Conservation (phyloP, 2,113 vertebrate genomes). For the Sorex araneus region DNA sequence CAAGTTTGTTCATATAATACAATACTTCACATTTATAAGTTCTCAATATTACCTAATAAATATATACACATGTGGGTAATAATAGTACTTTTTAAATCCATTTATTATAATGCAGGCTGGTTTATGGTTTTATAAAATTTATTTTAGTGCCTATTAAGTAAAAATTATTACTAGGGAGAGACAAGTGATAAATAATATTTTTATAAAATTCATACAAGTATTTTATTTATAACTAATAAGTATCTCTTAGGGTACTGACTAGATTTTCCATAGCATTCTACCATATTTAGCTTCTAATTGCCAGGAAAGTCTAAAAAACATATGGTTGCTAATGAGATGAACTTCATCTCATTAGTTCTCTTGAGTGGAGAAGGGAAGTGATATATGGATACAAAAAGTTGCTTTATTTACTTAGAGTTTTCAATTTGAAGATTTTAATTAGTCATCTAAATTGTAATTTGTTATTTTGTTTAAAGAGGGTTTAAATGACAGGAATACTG, state of each 20-base stretch:
- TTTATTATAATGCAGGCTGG: background rate
- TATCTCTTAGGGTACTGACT: conserved; percentile 85
- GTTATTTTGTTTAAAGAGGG: conserved; percentile 38
- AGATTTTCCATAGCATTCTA: conserved; percentile 84
- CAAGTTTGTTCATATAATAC: background rate
- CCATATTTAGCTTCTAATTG: conserved; percentile 87
- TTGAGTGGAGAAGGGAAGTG: conserved; percentile 70
- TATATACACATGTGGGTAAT: background rate
- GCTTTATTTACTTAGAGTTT: conserved; percentile 66
- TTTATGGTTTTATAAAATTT: background rate
- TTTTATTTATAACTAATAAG: conserved; percentile 84
- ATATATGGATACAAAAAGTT: conserved; percentile 20
- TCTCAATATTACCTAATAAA: background rate
- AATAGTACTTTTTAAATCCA: background rate
- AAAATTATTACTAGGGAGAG: background rate
- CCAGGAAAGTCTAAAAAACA: conserved; percentile 87
- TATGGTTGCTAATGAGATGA: conserved; percentile 72
- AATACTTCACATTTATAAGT: background rate
- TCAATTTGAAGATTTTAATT: conserved; percentile 9
- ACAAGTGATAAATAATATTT: conserved; percentile 2
- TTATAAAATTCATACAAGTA: conserved; percentile 80
- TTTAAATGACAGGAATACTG: conserved; percentile 43
- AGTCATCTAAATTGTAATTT: conserved; percentile 38
- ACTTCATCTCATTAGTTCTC: conserved; percentile 76
- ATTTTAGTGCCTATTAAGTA: background rate